phyloP scores from a whole-genome alignment of 2,888 invertebrate genomes.

The Amitus sp. region DNA sequence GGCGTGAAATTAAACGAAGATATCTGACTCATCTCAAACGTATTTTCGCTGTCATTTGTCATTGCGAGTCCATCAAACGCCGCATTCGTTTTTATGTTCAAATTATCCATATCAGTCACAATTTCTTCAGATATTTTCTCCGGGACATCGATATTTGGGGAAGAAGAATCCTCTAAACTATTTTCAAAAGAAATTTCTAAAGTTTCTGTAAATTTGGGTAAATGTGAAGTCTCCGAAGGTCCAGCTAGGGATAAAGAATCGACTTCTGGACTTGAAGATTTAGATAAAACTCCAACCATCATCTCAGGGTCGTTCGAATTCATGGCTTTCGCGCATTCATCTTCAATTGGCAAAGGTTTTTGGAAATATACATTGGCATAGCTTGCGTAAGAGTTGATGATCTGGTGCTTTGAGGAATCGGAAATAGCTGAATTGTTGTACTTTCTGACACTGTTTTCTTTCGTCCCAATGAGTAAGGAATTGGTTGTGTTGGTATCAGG shows the following conservation, averaged over 20 bases:
- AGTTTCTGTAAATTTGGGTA: not conserved
- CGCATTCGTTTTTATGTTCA: not conserved
- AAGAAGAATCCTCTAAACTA: no score
- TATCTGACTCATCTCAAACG: not conserved
- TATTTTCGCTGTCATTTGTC: not conserved
- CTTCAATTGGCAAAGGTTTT: not conserved
- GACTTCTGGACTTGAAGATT: not conserved
- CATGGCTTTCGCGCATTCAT: no score
- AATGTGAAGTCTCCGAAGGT: no score
- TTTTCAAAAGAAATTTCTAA: not conserved
- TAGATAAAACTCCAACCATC: not conserved
- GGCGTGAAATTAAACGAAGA: not conserved
- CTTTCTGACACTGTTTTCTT: conserved; percentile 27
- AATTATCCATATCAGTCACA: not conserved
- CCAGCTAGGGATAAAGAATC: not conserved
- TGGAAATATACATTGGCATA: not conserved
- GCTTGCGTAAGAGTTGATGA: not conserved
- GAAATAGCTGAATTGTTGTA: conserved; percentile 22
- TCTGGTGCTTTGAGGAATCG: conserved; percentile 7
- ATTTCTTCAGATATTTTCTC: not conserved
- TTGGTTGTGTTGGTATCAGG: conserved; percentile 20
- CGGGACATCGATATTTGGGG: not conserved
- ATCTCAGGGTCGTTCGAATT: not conserved
- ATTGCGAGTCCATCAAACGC: not conserved
- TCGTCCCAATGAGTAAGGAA: conserved; percentile 7